Percentiles rank a stretch among this genome's conserved stretches.
Conservation (phyloP, 1,140 invertebrate species). For the Neocloeon triangulifer region DNA sequence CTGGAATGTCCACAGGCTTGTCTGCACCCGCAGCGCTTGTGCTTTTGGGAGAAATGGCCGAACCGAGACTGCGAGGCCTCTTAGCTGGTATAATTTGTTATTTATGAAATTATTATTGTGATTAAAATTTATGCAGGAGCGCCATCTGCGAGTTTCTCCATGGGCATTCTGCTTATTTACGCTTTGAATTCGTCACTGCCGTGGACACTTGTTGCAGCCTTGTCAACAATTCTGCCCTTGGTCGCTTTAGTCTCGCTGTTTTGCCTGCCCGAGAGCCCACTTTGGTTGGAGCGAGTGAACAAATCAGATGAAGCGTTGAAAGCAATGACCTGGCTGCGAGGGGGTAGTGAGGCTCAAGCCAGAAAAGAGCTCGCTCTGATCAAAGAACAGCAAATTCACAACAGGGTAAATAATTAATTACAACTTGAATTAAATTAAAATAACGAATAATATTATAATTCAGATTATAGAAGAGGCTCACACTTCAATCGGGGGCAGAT, state of each 20-base stretch:
- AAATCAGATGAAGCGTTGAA: conserved; percentile 25
- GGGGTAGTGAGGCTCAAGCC: conserved; percentile 18
- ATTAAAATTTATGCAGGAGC: too few species aligned
- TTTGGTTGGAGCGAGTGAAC: conserved; percentile 34
- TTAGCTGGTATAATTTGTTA: too few species aligned
- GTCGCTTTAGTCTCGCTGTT: conserved; percentile 10
- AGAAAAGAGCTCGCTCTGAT: too few species aligned
- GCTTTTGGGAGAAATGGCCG: conserved; percentile 24
- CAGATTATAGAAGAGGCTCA: too few species aligned
- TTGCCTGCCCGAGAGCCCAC: conserved; percentile 43
- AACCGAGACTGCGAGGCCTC: conserved; percentile 28
- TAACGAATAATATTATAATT: too few species aligned
- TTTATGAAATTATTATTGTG: too few species aligned
- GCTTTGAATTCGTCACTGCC: conserved; percentile 29
- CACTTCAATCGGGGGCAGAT: conserved; percentile 8
- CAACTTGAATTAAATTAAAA: too few species aligned
- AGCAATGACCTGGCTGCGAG: conserved; percentile 38
- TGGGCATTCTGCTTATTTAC: conserved; percentile 28
- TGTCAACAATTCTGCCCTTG: conserved; percentile 25
- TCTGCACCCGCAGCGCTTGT: conserved; percentile 23
- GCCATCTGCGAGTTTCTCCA: conserved; percentile 24
- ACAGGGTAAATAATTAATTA: too few species aligned
- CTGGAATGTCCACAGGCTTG: conserved; percentile 30
- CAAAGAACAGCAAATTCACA: too few species aligned
- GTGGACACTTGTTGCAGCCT: conserved; percentile 31